Base-by-base conservation (phyloP, 2,888 invertebrate genomes). In the Eilema griseolum region DNA sequence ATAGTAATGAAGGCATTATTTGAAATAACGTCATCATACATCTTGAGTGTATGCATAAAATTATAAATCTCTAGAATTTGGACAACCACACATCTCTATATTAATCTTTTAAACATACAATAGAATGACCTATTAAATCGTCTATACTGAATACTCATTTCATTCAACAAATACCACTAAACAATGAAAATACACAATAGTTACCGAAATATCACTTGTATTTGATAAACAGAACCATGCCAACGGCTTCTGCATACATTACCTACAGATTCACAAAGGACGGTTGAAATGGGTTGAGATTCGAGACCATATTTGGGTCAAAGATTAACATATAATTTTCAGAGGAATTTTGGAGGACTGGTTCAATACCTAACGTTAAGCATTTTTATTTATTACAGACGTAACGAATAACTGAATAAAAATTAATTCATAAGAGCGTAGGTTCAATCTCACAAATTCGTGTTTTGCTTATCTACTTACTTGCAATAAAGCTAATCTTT, bases 231-330 rank as follows among this genome's bases (percentile, higher is more conserved):
- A 79, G 66, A 64, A 66, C 71, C 66, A 59, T 23, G 66, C 66
- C 67, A 73, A 78, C 26, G 75, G 77, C 78, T 83, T 73, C 66
- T 78, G 78, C 84, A 83, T 84, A 81, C 63, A 81, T 81, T 81
- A 81, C 72, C 52, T 52, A 20, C 52, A 68, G 71, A 73, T 72
- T 80, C 78, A 80, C 80, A 81, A 83, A 83, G 78, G 80, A 73
- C 71, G 72, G 56, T 62, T 64, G 70, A 28, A 72, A 72, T 72
- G 66, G 73, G 73, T 68, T 66, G 74, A 69, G 31, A 46, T 46
- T 24, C 57, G 57, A 59, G 72, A 72, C 67, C 73, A 78, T 70
- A 74, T 64, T 61, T 52, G 12, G n/a, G 28, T n/a, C 80, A 85
- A 76, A 84, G 82, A 85, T 23, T 73, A 83, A 46, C 3, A 20